phyloP scores from a whole-genome alignment of 2,113 vertebrate genomes.

The Ictalurus furcatus region DNA sequence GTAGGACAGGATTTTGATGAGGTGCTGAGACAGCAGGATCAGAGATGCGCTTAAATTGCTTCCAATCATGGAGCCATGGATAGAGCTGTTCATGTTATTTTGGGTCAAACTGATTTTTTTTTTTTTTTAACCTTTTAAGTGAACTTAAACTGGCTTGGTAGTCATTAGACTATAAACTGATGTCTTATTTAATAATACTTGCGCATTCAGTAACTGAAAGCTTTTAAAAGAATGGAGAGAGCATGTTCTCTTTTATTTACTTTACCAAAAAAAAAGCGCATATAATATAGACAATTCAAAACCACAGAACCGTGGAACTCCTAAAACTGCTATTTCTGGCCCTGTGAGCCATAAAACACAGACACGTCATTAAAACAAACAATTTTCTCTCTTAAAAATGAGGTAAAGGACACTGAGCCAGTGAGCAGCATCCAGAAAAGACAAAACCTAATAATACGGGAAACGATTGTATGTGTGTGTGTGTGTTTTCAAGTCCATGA shows the following conservation, averaged over 20 bases:
- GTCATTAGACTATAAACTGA: neutral
- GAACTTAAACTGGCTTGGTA: neutral
- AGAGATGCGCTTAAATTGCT: no score
- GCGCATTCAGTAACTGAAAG: neutral
- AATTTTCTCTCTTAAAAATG: constrained; percentile 50
- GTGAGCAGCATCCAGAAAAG: constrained; percentile 45
- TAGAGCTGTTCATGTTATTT: no score
- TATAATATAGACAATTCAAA: constrained; percentile 71
- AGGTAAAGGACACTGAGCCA: constrained; percentile 54
- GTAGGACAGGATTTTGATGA: no score
- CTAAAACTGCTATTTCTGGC: constrained; percentile 53
- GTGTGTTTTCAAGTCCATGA: constrained; percentile 47
- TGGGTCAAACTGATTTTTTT: no score
- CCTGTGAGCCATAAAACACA: constrained; percentile 44
- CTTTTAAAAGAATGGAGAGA: neutral
- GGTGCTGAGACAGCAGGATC: no score
- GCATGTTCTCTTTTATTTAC: constrained; percentile 55
- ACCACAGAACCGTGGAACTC: constrained; percentile 59
- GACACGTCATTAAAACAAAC: constrained; percentile 56
- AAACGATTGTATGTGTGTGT: neutral
- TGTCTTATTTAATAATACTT: neutral
- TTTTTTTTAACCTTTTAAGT: neutral
- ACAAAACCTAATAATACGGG: constrained; percentile 47
- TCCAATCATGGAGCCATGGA: no score
- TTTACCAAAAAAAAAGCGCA: constrained; percentile 64